Conservation (phyloP, 2,113 vertebrate genomes). For the Buteo buteo region DNA sequence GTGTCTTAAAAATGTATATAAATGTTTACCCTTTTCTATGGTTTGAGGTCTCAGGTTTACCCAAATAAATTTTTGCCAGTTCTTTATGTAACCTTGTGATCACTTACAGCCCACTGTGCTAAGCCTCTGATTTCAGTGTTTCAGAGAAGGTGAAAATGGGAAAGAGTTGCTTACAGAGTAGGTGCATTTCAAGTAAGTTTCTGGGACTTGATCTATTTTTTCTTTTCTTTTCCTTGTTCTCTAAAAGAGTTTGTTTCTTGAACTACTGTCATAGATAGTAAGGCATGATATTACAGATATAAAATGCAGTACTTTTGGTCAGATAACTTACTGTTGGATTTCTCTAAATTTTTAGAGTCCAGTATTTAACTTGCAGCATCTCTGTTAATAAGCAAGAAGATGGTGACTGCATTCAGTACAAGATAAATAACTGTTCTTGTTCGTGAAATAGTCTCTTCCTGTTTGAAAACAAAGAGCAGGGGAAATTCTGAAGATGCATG, state of each 20-base stretch:
- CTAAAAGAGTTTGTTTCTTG: background rate
- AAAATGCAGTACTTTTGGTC: background rate
- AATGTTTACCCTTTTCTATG: background rate
- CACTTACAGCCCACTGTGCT: background rate
- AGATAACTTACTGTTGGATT: background rate
- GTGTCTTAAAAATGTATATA: background rate
- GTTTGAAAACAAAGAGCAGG: constrained; percentile 25
- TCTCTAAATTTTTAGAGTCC: background rate
- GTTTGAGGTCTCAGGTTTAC: background rate
- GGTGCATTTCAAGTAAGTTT: background rate
- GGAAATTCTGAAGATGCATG: background rate
- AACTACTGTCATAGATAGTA: background rate
- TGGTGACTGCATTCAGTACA: background rate
- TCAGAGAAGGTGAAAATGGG: background rate
- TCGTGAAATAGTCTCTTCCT: background rate
- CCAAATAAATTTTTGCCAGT: background rate
- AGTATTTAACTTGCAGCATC: background rate
- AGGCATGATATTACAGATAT: background rate
- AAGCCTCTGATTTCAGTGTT: background rate
- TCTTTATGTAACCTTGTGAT: background rate
- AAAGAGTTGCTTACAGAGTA: background rate
- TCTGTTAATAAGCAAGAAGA: background rate
- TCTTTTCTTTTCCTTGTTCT: background rate
- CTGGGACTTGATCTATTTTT: background rate
- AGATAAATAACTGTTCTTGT: constrained; percentile 13